Base-by-base conservation (phyloP, 2,888 invertebrate species). In the Diachrysia chrysitis region DNA sequence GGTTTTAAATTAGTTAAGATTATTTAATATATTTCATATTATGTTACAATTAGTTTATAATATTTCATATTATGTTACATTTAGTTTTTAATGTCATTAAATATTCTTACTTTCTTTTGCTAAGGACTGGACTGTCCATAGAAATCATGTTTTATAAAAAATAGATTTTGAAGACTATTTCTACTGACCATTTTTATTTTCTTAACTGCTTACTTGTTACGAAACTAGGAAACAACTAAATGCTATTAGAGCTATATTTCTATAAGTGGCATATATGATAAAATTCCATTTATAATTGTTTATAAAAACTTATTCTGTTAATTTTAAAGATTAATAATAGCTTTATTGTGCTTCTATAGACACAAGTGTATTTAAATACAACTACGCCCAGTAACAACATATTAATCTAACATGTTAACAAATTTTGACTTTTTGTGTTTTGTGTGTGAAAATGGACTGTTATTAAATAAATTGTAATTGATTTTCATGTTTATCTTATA, bases 11-110 rank as follows among this genome's bases (percentile, higher is more conserved):
- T 48, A 73, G 42, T 57, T 78, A 57, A 54, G 57, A 58, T 64
- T 48, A 51, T 69, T 69, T 72, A 64, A 58, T 73, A 59, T 66
- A 63, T 60, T 63, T 23, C 66, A 62, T 71, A 67, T 63, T 48
- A 66, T 75, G 42, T 71, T 63, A 60, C 12, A 42, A n/a, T 51
- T 51, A 51, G 19, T 21, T 51, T 51, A 21, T 51, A 51, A 51
- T 21, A 63, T 60, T 63, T 23, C 66, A 62, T 71, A 67, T 63
- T 48, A 66, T 75, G 42, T 71, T 63, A 60, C 12, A 42, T 42
- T 51, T 51, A 51, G 19, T 21, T 51, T 51, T 51, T 51, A 51
- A 51, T 21, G 21, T 51, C 48, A 10, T 21, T 2, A 48, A 48
- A 21, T 21, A 12, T 51, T 51, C 21, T 21, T 51, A 21, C 48